Evolutionary conservation across 2,797 vertebrate genomes (phyloP), one percentile per base, ranked within the genome.

Genomic region (Tadarida brasiliensis): DNA sequence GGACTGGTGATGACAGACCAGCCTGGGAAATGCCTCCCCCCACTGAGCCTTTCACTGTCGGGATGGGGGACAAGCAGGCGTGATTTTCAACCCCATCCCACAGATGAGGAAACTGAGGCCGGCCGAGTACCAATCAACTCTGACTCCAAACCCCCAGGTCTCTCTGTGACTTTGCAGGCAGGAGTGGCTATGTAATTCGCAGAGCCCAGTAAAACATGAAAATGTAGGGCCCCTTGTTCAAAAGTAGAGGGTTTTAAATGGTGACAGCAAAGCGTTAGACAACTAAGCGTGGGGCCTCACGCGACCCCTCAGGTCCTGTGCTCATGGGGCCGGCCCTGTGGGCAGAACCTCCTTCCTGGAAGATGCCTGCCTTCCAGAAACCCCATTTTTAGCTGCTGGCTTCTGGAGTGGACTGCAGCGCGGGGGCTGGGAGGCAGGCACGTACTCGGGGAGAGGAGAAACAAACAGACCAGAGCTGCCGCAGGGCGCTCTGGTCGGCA

Each of bases 381-480:
- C n/a, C n/a, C 12, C 1, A 1, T 19, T 8, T 2, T 2, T n/a
- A 24, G 20, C 30, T 6, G 0, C 51, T 33, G 49, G 11, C 11
- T 4, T n/a, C 47, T 20, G 65, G 76, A 39, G 16, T 44, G 11
- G 44, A 17, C 2, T 47, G 11, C 44, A 16, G 44, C 1, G 9
- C 0, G 1, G 15, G 47, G 33, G 76, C 51, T 1, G 9, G 15
- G 10, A 20, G 47, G 11, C 33, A 56, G 20, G 19, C 7, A 26
- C 0, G 19, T 2, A 5, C 3, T 17, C 9, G 19, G 15, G 67
- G 35, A 56, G 59, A n/a, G 19, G 17, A 59, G 57, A 7, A 4
- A 30, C 4, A 7, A 4, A 30, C 4, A 9, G n/a, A 63, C 33
- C 1, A 6, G 17, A 28, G 4, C 56, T 2, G 14, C 28, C 1